Evolutionary conservation across 2,888 invertebrate species (phyloP).

Genomic region (Acleris holmiana): DNA sequence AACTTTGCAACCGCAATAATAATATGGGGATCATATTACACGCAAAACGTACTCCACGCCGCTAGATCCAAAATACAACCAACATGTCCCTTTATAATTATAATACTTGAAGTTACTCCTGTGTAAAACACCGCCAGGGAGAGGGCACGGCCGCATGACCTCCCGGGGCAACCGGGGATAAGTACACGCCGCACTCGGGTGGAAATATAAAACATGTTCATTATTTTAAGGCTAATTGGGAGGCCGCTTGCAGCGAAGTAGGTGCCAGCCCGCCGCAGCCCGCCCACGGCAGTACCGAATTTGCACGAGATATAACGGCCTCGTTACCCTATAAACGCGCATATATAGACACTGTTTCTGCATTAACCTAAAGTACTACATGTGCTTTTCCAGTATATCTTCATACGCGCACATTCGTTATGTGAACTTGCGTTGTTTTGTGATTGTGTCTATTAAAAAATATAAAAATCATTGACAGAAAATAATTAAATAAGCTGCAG

Average conservation of each 20-base stretch:
- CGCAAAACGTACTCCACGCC: slow-evolving; percentile 51
- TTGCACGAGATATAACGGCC: slow-evolving; percentile 68
- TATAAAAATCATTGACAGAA: neutral
- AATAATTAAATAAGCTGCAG: neutral
- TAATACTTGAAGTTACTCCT: slow-evolving; percentile 64
- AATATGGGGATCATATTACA: slow-evolving; percentile 53
- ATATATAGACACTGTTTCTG: slow-evolving; percentile 78
- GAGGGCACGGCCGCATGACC: slow-evolving; percentile 73
- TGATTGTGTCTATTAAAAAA: neutral
- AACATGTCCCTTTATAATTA: slow-evolving; percentile 65
- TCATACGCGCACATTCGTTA: slow-evolving; percentile 27
- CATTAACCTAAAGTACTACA: slow-evolving; percentile 73
- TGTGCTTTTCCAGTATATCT: slow-evolving; percentile 40
- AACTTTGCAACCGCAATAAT: slow-evolving; percentile 51
- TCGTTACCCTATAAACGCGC: slow-evolving; percentile 70
- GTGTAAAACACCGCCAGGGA: slow-evolving; percentile 60
- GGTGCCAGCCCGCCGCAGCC: slow-evolving; percentile 70
- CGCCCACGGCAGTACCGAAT: slow-evolving; percentile 79
- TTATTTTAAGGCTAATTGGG: slow-evolving; percentile 85
- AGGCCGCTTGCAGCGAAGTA: slow-evolving; percentile 79
- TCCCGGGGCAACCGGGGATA: slow-evolving; percentile 79
- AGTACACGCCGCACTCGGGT: slow-evolving; percentile 79
- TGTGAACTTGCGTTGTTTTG: slow-evolving; percentile 1
- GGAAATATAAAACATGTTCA: slow-evolving; percentile 85
- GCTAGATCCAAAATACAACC: slow-evolving; percentile 55